A percentile compares a stretch with the other conserved stretches of the same genome.
Evolutionary conservation across 1,140 invertebrate species (phyloP).

Genomic region (Drosophila suzukii): DNA sequence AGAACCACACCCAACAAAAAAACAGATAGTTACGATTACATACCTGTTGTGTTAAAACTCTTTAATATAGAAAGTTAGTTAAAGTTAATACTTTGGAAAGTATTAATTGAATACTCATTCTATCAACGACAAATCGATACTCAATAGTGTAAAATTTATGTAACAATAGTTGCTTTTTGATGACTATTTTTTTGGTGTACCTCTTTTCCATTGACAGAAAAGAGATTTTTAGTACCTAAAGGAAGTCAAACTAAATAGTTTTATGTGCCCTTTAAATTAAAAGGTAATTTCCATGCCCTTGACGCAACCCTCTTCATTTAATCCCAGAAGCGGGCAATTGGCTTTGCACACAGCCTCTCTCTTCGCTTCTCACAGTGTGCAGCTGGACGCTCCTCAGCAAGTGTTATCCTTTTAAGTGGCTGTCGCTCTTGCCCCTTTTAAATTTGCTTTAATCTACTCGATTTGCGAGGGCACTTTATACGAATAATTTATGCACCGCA

Average conservation of each 20-base stretch:
- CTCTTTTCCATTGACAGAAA: too few species aligned
- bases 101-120: too few species aligned
- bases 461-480: slow-evolving; percentile 51
- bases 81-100: too few species aligned
- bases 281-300: background rate
- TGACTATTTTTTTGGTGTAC: too few species aligned
- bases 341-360: background rate
- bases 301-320: slow-evolving; percentile 5
- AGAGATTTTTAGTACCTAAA: background rate
- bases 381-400: background rate
- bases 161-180: too few species aligned
- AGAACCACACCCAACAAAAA: too few species aligned
- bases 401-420: slow-evolving; percentile 33
- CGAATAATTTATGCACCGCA: slow-evolving; percentile 57
- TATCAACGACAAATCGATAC: too few species aligned
- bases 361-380: slow-evolving; percentile 3
- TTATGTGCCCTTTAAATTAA: background rate
- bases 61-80: too few species aligned
- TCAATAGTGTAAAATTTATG: too few species aligned
- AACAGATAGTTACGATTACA: too few species aligned
- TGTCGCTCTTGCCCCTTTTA: slow-evolving; percentile 42
- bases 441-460: slow-evolving; percentile 67
- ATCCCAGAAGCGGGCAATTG: slow-evolving; percentile 5
- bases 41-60: too few species aligned
- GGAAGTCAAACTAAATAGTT: background rate